These are phyloP conservation scores for Hemibagrus guttatus DNA, from an alignment of 2,797 vertebrate genomes.

Conservation along the genomic window DNA sequence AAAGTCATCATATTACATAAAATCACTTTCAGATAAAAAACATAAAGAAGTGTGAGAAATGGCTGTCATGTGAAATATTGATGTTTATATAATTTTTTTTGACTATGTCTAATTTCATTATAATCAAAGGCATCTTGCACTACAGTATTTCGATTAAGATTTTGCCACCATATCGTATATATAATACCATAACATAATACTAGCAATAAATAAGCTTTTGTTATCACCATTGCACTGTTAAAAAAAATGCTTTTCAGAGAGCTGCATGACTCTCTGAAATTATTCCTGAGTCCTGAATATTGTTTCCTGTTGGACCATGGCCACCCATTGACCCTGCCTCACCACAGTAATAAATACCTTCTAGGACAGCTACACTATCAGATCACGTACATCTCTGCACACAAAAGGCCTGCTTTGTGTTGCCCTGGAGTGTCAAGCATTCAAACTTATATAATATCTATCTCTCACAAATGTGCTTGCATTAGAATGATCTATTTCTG, in stretches of 20 bases:
- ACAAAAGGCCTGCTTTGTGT: conserved; percentile 48
- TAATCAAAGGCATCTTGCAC: not conserved
- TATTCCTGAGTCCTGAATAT: conserved; percentile 35
- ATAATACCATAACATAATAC: not conserved
- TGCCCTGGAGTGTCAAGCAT: conserved; percentile 46
- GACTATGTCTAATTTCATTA: not conserved
- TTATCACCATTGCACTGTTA: not conserved
- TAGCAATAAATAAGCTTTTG: not conserved
- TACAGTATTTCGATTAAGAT: not conserved
- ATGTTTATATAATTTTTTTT: not conserved
- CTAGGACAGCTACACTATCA: conserved; percentile 61
- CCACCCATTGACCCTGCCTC: conserved; percentile 55
- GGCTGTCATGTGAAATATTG: not conserved
- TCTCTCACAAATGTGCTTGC: not conserved
- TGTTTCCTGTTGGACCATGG: conserved; percentile 55
- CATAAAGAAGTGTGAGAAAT: not conserved
- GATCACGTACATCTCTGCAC: conserved; percentile 59
- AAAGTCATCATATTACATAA: not conserved
- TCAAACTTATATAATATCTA: conserved; percentile 59
- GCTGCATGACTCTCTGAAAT: not conserved
- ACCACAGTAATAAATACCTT: conserved; percentile 64
- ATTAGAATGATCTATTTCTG: not conserved
- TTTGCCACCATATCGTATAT: not conserved
- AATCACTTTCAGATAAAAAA: not conserved
- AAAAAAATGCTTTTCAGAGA: not conserved